Conservation (phyloP, 1,140 invertebrate species). For the Andricus grossulariae region DNA sequence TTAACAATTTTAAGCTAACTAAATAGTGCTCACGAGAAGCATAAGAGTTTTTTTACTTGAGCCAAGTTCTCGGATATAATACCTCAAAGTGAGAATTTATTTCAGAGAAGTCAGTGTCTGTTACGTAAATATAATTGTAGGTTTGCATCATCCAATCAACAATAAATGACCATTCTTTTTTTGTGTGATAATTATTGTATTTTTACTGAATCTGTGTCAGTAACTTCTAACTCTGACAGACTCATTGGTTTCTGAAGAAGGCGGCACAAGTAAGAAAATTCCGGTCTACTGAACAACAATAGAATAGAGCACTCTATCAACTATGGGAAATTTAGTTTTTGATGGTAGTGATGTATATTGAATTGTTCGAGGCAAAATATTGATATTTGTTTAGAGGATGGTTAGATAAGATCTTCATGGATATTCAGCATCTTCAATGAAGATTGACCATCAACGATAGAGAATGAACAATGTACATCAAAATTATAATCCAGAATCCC, state of each 20-base stretch:
- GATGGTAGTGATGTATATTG: too few relatives aligned
- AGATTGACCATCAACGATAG: too few relatives aligned
- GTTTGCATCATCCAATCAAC: slow-evolving; percentile 8
- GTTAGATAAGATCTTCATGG: too few relatives aligned
- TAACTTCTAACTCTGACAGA: not conserved
- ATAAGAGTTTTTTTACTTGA: not conserved
- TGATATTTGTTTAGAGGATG: too few relatives aligned
- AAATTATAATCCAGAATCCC: too few relatives aligned
- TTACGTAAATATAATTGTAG: not conserved
- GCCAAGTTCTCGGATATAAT: not conserved
- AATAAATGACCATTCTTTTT: not conserved
- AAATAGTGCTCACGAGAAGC: slow-evolving; percentile 2
- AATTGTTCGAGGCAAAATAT: too few relatives aligned
- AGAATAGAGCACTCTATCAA: not conserved
- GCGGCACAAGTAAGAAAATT: too few relatives aligned
- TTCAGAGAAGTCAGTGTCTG: not conserved
- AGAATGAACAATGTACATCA: too few relatives aligned
- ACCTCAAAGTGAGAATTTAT: too few relatives aligned
- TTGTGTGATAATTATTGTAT: slow-evolving; percentile 14
- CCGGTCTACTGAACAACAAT: not conserved
- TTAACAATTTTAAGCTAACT: slow-evolving; percentile 30
- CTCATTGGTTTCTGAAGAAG: not conserved
- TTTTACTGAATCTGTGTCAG: slow-evolving; percentile 6
- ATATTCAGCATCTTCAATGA: too few relatives aligned
- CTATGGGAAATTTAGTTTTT: slow-evolving; percentile 2